Evolutionary conservation across 2,113 vertebrate species (phyloP), one percentile per base, ranked within the genome.

Genomic region (Sigmodon hispidus): DNA sequence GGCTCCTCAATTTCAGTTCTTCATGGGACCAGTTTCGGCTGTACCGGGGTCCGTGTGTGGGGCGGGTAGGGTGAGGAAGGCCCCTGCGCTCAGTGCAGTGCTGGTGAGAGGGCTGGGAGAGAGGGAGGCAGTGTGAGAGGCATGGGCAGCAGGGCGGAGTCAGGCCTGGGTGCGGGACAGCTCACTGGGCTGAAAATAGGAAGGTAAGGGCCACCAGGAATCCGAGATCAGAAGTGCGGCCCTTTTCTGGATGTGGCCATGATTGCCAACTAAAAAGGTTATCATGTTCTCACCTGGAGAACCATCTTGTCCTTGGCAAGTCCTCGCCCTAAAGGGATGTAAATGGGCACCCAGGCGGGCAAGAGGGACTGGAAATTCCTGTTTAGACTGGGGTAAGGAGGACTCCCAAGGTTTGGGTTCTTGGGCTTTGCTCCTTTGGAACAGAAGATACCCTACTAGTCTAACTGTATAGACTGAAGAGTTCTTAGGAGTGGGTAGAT

Each of bases 21-120:
- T 52, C 69, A 0, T 0, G 5, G 5, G 65, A 5, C 81, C 50
- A 10, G 87, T 59, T 61, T 34, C 0, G 7, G 59, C 92, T 21
- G 45, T 16, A 12, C 52, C 15, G 61, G 86, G 87, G 36, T 92
- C 86, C n/a, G 0, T 10, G 65, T 16, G 80, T 81, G 57, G 69
- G 89, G 65, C 75, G 52, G 70, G 55, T 3, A 0, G 91, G 85
- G 43, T 17, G 63, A 59, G 48, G 79, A 52, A n/a, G 72, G 3
- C 67, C 73, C 63, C 81, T 63, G 81, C 24, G 57, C 69, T 94
- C 95, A 95, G 3, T 87, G 90, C 16, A 55, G 79, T 72, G 84
- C 69, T 19, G 45, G 40, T 24, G 55, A 55, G 67, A 36, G 72
- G 72, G 48, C 83, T 65, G 34, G 77, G 89, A 86, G 77, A 94